Conservation (phyloP, 2,888 invertebrate genomes). For the Tachystola acroxantha region DNA sequence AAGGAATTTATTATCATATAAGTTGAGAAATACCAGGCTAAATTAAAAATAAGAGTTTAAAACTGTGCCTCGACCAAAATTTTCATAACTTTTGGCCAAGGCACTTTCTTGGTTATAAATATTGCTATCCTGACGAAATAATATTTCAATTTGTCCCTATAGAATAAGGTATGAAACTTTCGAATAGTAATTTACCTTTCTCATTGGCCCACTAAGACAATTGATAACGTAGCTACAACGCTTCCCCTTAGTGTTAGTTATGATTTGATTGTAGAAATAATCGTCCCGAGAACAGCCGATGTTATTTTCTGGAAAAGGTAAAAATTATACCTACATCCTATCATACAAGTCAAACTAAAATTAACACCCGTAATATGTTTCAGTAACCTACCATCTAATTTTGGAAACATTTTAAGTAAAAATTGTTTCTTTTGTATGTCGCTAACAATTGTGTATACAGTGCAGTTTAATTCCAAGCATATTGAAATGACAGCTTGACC, state of each 20-base stretch:
- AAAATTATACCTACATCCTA: no score
- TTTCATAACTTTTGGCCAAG: no score
- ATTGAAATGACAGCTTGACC: slow-evolving; percentile 48
- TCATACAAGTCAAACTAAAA: no score
- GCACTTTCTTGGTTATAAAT: no score
- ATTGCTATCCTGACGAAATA: no score
- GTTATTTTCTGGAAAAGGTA: slow-evolving; percentile 23
- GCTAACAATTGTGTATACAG: slow-evolving; percentile 37
- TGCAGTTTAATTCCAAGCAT: slow-evolving; percentile 31
- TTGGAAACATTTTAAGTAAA: slow-evolving; percentile 34
- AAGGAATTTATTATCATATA: no score
- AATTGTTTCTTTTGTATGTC: slow-evolving; percentile 31
- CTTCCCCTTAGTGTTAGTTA: slow-evolving; percentile 10
- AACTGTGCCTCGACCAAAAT: no score
- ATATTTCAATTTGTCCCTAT: no score
- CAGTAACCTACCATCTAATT: slow-evolving; percentile 30
- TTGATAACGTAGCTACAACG: slow-evolving; percentile 31
- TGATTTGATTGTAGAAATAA: slow-evolving; percentile 15
- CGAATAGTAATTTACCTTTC: slow-evolving; percentile 29
- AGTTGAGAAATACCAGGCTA: no score
- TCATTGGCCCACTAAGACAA: slow-evolving; percentile 23
- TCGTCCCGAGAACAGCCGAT: slow-evolving; percentile 23
- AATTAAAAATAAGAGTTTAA: no score
- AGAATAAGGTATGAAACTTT: slow-evolving; percentile 5
- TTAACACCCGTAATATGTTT: no score